phyloP scores from a whole-genome alignment of 2,888 invertebrate genomes.

The Parelbella ahira region DNA sequence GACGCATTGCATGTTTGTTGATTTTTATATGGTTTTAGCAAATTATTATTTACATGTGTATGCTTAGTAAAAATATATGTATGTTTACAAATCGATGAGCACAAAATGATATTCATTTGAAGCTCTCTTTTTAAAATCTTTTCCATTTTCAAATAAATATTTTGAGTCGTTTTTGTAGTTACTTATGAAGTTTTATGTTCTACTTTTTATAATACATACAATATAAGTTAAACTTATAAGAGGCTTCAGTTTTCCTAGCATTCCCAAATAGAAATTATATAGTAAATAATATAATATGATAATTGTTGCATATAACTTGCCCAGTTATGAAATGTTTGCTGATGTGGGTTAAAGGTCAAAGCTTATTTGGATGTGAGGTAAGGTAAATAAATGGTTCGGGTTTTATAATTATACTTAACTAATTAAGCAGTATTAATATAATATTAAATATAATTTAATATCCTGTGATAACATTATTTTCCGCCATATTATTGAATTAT shows the following conservation, averaged over 20 bases:
- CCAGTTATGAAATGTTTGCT: background rate
- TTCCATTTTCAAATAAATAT: too few species aligned
- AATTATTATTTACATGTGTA: background rate
- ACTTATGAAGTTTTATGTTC: too few species aligned
- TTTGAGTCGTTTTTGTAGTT: too few species aligned
- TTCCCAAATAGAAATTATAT: constrained; percentile 1
- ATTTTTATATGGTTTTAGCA: background rate
- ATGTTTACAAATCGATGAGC: too few species aligned
- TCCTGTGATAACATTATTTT: constrained; percentile 39
- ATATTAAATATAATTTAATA: constrained; percentile 27
- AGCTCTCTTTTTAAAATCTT: too few species aligned
- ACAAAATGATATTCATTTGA: too few species aligned
- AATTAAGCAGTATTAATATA: constrained; percentile 28
- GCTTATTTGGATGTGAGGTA: background rate
- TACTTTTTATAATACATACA: too few species aligned
- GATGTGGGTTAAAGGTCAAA: constrained; percentile 1
- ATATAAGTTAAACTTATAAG: too few species aligned
- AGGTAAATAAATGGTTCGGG: constrained; percentile 22
- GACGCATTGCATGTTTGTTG: too few species aligned
- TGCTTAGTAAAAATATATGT: too few species aligned
- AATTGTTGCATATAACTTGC: too few species aligned
- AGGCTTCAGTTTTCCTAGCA: constrained; percentile 7
- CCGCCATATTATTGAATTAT: constrained; percentile 28
- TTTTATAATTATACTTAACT: constrained; percentile 29
- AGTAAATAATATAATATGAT: too few species aligned